These are phyloP conservation scores for Oncorhynchus kisutch DNA, from an alignment of 2,113 vertebrate genomes.

Conservation along the genomic window DNA sequence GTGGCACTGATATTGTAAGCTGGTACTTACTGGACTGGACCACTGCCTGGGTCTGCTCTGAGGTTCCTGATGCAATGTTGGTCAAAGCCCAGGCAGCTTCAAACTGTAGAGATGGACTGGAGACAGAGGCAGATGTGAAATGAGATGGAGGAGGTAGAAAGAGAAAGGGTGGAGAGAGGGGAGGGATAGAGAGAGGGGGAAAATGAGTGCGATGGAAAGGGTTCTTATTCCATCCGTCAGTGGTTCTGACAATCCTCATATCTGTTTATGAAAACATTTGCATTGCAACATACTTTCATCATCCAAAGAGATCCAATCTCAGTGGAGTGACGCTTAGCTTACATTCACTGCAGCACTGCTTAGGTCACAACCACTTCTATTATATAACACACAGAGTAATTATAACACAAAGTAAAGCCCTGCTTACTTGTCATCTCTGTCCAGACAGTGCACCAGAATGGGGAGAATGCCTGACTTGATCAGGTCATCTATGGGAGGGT, in stretches of 20 bases:
- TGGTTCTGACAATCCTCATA: background rate
- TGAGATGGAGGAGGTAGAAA: too few species aligned
- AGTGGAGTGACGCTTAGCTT: too few species aligned
- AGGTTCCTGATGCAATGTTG: slow-evolving; percentile 98
- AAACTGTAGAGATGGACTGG: slow-evolving; percentile 96
- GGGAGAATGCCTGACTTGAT: slow-evolving; percentile 99
- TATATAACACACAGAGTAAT: too few species aligned
- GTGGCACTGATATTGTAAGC: background rate
- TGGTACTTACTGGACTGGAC: slow-evolving; percentile 84
- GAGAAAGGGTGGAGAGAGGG: background rate
- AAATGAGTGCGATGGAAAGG: background rate
- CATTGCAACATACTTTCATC: background rate
- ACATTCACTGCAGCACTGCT: too few species aligned
- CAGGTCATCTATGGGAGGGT: slow-evolving; percentile 97
- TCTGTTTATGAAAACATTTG: background rate
- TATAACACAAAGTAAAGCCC: too few species aligned
- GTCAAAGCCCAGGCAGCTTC: slow-evolving; percentile 99
- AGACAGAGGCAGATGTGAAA: slow-evolving; percentile 14
- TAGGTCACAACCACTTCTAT: too few species aligned
- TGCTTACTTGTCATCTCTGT: slow-evolving; percentile 98
- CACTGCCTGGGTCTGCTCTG: slow-evolving; percentile 98
- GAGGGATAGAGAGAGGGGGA: background rate
- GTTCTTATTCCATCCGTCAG: background rate
- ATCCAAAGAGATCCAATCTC: background rate
- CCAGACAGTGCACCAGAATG: slow-evolving; percentile 97